Percentiles rank a stretch among this genome's conserved stretches.
Conservation (phyloP, 2,113 vertebrate genomes). For the Eurypyga helias region DNA sequence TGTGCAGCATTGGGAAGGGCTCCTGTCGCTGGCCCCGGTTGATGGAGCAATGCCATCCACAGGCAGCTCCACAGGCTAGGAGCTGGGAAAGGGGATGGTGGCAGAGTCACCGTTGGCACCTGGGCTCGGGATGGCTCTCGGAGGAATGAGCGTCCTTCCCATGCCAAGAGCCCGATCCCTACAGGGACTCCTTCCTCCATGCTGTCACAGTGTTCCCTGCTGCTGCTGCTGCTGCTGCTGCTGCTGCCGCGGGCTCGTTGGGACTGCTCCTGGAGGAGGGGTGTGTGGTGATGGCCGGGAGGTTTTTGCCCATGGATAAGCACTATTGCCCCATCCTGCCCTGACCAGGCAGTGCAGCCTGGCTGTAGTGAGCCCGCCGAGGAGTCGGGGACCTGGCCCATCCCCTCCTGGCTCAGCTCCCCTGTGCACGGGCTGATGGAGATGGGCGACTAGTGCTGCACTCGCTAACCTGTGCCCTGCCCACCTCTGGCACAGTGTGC, state of each 20-base stretch:
- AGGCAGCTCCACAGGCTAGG: not conserved
- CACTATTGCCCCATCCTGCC: rapidly evolving
- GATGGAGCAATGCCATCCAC: not conserved
- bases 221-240: conserved; percentile 7
- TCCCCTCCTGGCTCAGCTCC: not conserved
- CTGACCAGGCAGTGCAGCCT: not conserved
- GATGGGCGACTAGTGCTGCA: not conserved
- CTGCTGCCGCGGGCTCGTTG: not conserved
- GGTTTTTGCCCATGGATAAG: not conserved
- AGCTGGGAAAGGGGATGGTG: not conserved
- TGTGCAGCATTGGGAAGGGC: conserved; percentile 44
- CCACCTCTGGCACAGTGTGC: rapidly evolving
- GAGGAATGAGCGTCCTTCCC: not conserved
- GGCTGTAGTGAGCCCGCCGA: rapidly evolving
- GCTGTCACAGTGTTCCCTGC: conserved; percentile 13
- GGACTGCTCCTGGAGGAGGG: not conserved
- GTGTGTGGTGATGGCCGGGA: not conserved
- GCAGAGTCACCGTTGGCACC: rapidly evolving
- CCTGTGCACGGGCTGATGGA: not conserved
- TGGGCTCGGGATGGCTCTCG: not conserved
- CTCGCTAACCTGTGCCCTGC: not conserved
- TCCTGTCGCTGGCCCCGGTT: not conserved
- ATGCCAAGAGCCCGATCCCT: not conserved
- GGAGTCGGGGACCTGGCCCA: not conserved
- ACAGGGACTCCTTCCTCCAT: not conserved